Base-by-base conservation (phyloP, 1,140 invertebrate species). In the Araneus ventricosus region DNA sequence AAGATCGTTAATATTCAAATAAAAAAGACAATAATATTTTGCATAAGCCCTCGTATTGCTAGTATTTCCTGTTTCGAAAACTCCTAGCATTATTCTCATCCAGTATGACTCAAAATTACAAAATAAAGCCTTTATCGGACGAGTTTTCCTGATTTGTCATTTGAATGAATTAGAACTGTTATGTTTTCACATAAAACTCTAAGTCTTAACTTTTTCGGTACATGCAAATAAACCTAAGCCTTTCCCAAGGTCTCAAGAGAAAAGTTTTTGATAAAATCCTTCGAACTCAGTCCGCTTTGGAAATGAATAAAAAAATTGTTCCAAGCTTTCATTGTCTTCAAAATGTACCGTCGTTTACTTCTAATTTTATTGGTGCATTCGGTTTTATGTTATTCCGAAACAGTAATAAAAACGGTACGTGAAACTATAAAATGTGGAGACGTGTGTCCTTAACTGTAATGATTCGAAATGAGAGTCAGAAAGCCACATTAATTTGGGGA, bases 331-430 rank as follows among this genome's bases (percentile, higher is more conserved):
- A 82, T 82, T 82, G 80, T 82, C 41, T 52, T 52, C 27, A 52
- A 82, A 82, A 41, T 52, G 41, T 45, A 82, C 80, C 45, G 70
- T 82, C 80, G 24, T 82, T 82, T 41, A 4, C 41, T 82, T 41
- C 39, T 82, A 82, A 82, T 82, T 82, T 82, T 52, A 82, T 82
- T 45, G 39, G 39, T 45, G 37, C 80, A 17, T 82, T 82, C 22
- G 37, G 34, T 82, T 45, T 82, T 82, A 82, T 27, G 39, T 45
- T 41, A 45, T 45, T 82, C 39, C 22, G 80, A 82, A 82, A 82
- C 80, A n/a, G 80, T 27, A 82, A 82, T 82, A 82, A 82, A 82
- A 82, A n/a, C n/a, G 22, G 80, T 45, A 82, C 80, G 80, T 82
- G 80, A 82, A 82, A 82, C 80, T 82, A 82, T 82, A 82, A 82